Evolutionary conservation across 2,797 vertebrate genomes (phyloP), one percentile per base, ranked within the genome.

Genomic region (Delichon dasypus): DNA sequence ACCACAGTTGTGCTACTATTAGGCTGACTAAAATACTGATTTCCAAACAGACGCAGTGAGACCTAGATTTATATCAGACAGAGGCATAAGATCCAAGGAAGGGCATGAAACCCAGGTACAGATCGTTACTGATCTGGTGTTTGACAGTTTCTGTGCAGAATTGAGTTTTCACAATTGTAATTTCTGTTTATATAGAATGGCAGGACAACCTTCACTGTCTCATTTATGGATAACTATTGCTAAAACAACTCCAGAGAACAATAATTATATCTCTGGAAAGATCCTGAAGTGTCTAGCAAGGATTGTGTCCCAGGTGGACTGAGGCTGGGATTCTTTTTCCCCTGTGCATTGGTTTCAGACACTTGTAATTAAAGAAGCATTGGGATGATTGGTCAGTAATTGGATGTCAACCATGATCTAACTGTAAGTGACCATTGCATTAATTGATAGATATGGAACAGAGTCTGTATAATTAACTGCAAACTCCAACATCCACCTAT

Each of bases 401-500:
- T 85, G 87, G 48, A 85, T 73, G 55, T 62, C 73, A 91, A 62
- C 84, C 29, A 57, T 36, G 42, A 80, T 61, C 88, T 96, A 91
- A 72, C 62, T 93, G 79, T 92, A 93, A 91, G 30, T 32, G 50
- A 90, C 34, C 26, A 57, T 86, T 93, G 91, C 58, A 73, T 81
- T 94, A 87, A 95, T 36, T 94, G 73, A 88, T 71, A 84, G 85
- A 51, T 67, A 78, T 75, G 66, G 70, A 85, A 85, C 70, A 89
- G 74, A 84, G 51, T 81, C 83, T 82, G 66, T 72, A 81, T 84
- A 93, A 91, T 89, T 73, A 79, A 90, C 85, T 76, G 90, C 75
- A 88, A 93, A 81, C n/a, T 87, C 80, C 23, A 47, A 87, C 76
- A 94, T 85, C 77, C 82, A 93, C 76, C 84, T 94, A 70, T 73